These are phyloP conservation scores for Morpho deidamia DNA, from an alignment of 2,888 invertebrate genomes.

Conservation along the genomic window DNA sequence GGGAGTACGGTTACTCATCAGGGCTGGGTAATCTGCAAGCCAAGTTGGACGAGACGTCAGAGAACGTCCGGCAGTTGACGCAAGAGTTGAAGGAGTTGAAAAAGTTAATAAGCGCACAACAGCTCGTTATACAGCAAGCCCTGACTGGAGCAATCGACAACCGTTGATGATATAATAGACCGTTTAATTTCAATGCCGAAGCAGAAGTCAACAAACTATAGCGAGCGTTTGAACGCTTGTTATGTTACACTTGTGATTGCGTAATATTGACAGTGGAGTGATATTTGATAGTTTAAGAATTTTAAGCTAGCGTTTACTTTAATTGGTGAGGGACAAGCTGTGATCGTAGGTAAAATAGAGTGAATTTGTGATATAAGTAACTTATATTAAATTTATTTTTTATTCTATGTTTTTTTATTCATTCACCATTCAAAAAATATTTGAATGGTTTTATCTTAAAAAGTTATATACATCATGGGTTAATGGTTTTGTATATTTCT, in stretches of 20 bases:
- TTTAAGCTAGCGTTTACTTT: background rate
- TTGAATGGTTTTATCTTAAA: no score
- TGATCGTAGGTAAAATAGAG: conserved; percentile 27
- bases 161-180: conserved; percentile 70
- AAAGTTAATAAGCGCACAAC: conserved; percentile 71
- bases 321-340: conserved; percentile 16
- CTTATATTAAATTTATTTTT: conserved; percentile 27
- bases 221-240: conserved; percentile 28
- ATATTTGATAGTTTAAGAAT: conserved; percentile 2
- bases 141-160: conserved; percentile 60
- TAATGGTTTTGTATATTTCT: no score
- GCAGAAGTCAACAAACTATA: conserved; percentile 72
- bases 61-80: conserved; percentile 81
- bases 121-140: conserved; percentile 71
- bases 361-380: conserved; percentile 29
- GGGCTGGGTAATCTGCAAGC: conserved; percentile 79
- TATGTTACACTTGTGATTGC: conserved; percentile 24
- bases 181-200: conserved; percentile 73
- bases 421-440: background rate
- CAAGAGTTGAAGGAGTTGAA: conserved; percentile 85
- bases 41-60: conserved; percentile 83
- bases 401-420: conserved; percentile 6
- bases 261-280: conserved; percentile 43
- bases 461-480: no score
- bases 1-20: conserved; percentile 75